Base-by-base conservation (phyloP, 2,797 vertebrate genomes). In the Squalus acanthias region DNA sequence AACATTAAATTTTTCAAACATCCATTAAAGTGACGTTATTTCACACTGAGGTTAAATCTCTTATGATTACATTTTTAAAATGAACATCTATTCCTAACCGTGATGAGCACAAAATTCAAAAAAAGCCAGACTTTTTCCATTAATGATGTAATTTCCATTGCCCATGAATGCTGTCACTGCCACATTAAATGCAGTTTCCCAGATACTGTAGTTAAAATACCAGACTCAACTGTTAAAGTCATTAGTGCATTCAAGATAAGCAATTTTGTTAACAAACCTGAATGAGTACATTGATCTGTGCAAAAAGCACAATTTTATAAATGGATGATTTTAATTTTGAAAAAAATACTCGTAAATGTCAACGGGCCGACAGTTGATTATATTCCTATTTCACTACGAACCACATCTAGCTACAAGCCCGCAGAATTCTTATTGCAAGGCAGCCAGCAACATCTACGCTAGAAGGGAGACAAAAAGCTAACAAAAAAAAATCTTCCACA, bases 401-500 rank as follows among this genome's bases (percentile, higher is more conserved):
- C 70, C 70, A 95, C 29, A 76, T 20, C 50, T 57, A 76, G 29
- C 46, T 6, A 95, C 26, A 57, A 74, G 29, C 0, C 8, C 26
- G 72, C 70, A 57, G 29, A 95, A 57, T 95, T 95, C 12, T 95
- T 57, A 57, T 57, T 57, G 26, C 94, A 95, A 95, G 50, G 24
- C 94, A 95, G 53, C 57, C 46, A 9, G 24, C 50, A 57, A 53
- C 50, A 57, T 76, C 50, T 57, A 72, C 13, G 70, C 94, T 65
- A 20, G 60, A 91, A n/a, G 60, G 89, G 3, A 92, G 29, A 65
- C 46, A 88, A 92, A 63, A 92, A 65, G 2, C 29, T 57, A 53
- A 53, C 50, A 17, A 15, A 95, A 92, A 29, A 97, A 96, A 96
- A 96, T 97, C 53, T 96, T 60, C 63, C 96, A 60, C 67, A 92